phyloP scores from a whole-genome alignment of 2,797 vertebrate species.

The Nannoperca obscura region DNA sequence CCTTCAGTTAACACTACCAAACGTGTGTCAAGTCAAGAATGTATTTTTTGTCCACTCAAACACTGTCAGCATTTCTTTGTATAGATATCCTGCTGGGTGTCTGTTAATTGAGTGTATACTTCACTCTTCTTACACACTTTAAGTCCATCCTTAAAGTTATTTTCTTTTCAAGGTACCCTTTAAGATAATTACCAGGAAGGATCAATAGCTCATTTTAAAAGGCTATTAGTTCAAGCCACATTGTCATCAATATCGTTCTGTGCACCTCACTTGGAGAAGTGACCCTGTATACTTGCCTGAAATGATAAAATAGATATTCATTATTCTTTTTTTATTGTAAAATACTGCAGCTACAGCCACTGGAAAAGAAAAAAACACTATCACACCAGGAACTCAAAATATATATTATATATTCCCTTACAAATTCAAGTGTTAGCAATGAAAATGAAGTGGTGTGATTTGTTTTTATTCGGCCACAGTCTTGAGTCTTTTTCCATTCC shows the following conservation, averaged over 20 bases:
- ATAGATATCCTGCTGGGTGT: slow-evolving; percentile 1
- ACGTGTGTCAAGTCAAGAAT: slow-evolving; percentile 9
- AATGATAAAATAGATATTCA: slow-evolving; percentile 64
- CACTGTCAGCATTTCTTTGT: slow-evolving; percentile 12
- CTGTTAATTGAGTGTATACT: slow-evolving; percentile 2
- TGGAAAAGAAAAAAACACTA: background rate
- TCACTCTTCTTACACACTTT: slow-evolving; percentile 14
- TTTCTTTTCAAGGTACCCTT: slow-evolving; percentile 56
- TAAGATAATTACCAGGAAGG: slow-evolving; percentile 64
- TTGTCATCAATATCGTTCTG: slow-evolving; percentile 67
- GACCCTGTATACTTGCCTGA: slow-evolving; percentile 31
- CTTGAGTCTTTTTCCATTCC: slow-evolving; percentile 20
- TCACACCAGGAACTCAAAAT: slow-evolving; percentile 2
- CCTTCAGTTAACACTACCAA: slow-evolving; percentile 23
- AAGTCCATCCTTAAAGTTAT: slow-evolving; percentile 51
- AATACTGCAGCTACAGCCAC: background rate
- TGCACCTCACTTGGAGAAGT: slow-evolving; percentile 44
- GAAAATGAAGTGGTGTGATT: background rate
- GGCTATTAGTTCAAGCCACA: slow-evolving; percentile 67
- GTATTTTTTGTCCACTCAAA: slow-evolving; percentile 9
- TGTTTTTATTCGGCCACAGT: background rate
- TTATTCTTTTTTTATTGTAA: slow-evolving; percentile 43
- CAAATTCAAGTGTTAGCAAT: background rate
- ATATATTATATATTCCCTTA: background rate
- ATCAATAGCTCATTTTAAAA: slow-evolving; percentile 79